Conservation (phyloP, 2,888 invertebrate genomes). For the Ophion costatus region DNA sequence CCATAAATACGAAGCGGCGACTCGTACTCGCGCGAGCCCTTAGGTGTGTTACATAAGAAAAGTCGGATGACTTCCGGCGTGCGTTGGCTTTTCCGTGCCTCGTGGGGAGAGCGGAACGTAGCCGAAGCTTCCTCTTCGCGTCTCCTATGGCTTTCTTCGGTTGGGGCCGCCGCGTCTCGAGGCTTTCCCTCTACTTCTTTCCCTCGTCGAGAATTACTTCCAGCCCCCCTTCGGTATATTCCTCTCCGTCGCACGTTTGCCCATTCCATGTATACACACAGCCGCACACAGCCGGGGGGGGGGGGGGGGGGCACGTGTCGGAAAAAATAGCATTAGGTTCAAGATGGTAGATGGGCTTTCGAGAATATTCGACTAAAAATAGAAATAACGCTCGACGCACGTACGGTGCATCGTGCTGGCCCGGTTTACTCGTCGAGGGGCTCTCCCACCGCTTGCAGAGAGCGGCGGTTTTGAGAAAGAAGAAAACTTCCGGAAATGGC, state of each 20-base stretch:
- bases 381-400: constrained; percentile 35
- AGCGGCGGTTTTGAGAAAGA: background rate
- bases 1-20: constrained; percentile 57
- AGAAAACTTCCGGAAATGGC: constrained; percentile 38
- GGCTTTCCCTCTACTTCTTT: constrained; percentile 33
- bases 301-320: constrained; percentile 60
- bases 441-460: constrained; percentile 6
- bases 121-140: constrained; percentile 24
- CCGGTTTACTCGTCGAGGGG: constrained; percentile 41
- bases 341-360: constrained; percentile 49
- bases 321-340: constrained; percentile 46
- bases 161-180: constrained; percentile 41
- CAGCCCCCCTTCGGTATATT: constrained; percentile 45
- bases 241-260: background rate
- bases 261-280: background rate
- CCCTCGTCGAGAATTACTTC: constrained; percentile 58
- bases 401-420: constrained; percentile 38
- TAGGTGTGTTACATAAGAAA: constrained; percentile 59
- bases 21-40: constrained; percentile 7
- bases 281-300: constrained; percentile 16
- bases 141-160: constrained; percentile 16
- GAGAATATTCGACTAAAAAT: constrained; percentile 59
- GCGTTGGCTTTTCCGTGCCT: constrained; percentile 45
- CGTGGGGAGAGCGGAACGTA: background rate
- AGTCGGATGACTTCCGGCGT: constrained; percentile 62